Conservation (phyloP, 2,797 vertebrate genomes). For the Clarias platycephalus region DNA sequence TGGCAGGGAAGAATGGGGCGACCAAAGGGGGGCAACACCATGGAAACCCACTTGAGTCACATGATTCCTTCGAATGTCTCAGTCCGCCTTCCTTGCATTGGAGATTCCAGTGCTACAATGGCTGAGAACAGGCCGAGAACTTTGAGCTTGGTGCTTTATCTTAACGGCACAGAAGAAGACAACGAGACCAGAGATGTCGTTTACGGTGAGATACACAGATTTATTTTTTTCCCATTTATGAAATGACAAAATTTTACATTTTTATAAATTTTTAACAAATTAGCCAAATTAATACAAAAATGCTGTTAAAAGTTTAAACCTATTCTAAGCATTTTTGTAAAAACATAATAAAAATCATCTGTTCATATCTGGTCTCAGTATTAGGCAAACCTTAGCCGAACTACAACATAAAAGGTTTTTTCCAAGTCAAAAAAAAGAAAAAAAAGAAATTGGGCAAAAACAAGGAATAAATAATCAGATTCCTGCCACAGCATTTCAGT, state of each 20-base stretch:
- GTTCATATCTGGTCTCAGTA: too few relatives aligned
- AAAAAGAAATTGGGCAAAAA: too few relatives aligned
- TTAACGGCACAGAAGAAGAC: conserved; percentile 63
- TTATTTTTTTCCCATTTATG: neutral
- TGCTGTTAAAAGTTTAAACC: neutral
- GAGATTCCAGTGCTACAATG: conserved; percentile 60
- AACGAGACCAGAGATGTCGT: conserved; percentile 46
- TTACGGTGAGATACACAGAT: conserved; percentile 60
- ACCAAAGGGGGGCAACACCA: conserved; percentile 62
- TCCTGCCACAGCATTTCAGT: too few relatives aligned
- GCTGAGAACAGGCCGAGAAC: conserved; percentile 53
- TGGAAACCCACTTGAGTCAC: conserved; percentile 67
- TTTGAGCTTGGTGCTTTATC: conserved; percentile 18
- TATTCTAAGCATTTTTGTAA: neutral
- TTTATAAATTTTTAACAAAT: too few relatives aligned
- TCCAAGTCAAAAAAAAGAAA: too few relatives aligned
- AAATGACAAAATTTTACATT: neutral
- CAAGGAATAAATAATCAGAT: too few relatives aligned
- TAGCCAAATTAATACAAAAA: neutral
- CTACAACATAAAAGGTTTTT: too few relatives aligned
- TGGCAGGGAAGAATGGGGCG: conserved; percentile 30
- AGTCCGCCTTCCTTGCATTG: neutral
- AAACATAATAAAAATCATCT: too few relatives aligned
- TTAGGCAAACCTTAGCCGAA: too few relatives aligned
- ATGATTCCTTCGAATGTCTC: conserved; percentile 53